Evolutionary conservation across 2,113 vertebrate genomes (phyloP).

Genomic region (Sminthopsis crassicaudata): DNA sequence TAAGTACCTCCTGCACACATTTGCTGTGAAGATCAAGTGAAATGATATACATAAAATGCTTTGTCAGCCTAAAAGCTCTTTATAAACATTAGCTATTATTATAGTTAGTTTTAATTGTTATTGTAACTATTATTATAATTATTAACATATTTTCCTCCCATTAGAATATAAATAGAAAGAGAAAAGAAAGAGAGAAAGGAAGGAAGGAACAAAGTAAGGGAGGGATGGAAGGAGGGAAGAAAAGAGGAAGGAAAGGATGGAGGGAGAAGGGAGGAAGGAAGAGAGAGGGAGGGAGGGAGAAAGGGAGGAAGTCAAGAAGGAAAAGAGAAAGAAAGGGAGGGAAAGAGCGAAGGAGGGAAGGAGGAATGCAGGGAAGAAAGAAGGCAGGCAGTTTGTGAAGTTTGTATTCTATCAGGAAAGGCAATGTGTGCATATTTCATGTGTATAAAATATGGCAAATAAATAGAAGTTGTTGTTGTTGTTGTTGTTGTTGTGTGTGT

Average conservation of each 20-base stretch:
- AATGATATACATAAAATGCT: no score
- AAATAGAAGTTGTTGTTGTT: no score
- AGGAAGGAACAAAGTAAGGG: neutral
- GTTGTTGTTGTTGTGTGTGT: no score
- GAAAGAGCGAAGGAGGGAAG: neutral
- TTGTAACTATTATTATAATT: no score
- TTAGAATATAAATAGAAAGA: neutral
- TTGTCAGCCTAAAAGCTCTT: no score
- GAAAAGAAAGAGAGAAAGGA: rapidly evolving
- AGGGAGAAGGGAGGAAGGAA: no score
- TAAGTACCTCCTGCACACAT: no score
- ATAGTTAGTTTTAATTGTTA: no score
- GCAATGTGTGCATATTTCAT: neutral
- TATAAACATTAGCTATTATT: no score
- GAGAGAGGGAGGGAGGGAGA: rapidly evolving
- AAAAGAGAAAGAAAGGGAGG: neutral
- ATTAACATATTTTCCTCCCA: no score
- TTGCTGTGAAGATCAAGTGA: no score
- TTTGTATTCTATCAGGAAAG: neutral
- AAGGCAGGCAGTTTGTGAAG: neutral
- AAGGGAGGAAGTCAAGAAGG: neutral
- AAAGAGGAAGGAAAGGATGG: no score
- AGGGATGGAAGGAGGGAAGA: neutral
- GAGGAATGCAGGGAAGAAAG: neutral
- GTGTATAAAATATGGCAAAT: neutral